Percentiles rank a stretch among this genome's conserved stretches.
These are phyloP conservation scores for Hydrozoanthus gracilis DNA, from an alignment of 92 coral and sea anemone species.

Conservation along the genomic window DNA sequence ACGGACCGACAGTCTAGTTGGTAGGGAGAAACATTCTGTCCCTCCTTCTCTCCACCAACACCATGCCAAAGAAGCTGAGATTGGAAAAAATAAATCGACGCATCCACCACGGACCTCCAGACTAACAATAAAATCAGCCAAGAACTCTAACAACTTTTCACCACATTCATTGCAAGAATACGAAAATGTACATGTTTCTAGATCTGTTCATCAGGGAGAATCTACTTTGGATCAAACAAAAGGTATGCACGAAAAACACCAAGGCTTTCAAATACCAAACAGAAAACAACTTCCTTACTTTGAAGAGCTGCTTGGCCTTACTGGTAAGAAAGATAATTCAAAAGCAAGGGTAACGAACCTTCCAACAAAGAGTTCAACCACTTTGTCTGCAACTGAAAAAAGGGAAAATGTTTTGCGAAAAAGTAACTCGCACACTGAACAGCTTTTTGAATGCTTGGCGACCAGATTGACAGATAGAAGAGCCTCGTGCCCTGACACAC, in stretches of 20 bases:
- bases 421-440: background rate
- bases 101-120: background rate
- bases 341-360: no score
- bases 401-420: background rate
- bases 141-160: background rate
- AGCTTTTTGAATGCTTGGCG: background rate
- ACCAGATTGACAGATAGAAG: background rate
- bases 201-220: background rate
- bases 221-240: background rate
- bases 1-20: conserved; percentile 24
- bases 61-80: background rate
- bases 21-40: background rate
- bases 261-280: no score
- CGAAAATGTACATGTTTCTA: no score
- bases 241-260: background rate
- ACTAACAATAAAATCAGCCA: background rate
- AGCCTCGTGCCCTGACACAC: conserved; percentile 13
- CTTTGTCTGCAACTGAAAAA: background rate
- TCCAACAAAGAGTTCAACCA: background rate
- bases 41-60: background rate
- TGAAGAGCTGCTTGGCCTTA: background rate
- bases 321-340: background rate
- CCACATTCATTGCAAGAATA: no score
- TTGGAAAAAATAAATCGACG: background rate
- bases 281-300: background rate